Base-by-base conservation (phyloP, 2,113 vertebrate species). In the Hippocampus mohnikei region DNA sequence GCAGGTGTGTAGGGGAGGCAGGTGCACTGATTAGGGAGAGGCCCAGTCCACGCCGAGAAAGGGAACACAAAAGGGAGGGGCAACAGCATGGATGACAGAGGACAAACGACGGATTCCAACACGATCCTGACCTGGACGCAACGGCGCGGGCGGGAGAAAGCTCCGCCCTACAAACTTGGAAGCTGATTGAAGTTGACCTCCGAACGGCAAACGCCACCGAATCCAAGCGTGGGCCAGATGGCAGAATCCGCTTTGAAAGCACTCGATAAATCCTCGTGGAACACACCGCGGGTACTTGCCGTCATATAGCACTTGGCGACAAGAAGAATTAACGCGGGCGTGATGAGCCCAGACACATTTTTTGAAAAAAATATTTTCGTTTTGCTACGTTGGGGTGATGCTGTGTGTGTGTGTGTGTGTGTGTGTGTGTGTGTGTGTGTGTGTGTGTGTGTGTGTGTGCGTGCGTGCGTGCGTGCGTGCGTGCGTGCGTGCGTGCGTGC, bases 131-230 rank as follows among this genome's bases (percentile, higher is more conserved):
- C 29, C 29, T 29, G 29, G 27, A 27, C 1, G 27, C 27, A 27
- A 27, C 27, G 27, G 27, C 27, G 27, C 27, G 2, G 27, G 27
- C 27, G 27, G 27, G 27, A 27, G 27, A 27, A 27, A 27, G 27
- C 27, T 27, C 27, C 2, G 27, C 27, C 27, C 27, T 27, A 27
- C 27, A 27, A 27, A 27, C 87, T 90, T 90, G 87, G 90, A 90
- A 84, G 74, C 79, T 88, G 83, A 78, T 90, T 87, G 81, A 9
- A 64, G 78, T 74, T 85, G 85, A 90, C 90, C 87, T 84, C 84
- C 84, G 78, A 82, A 86, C 87, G 78, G 83, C 80, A 68, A 67
- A 62, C n/a, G 21, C 13, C 61, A 69, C 81, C 89, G 85, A 91
- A 89, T 91, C 87, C 89, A 90, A 88, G 75, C 72, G 72, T 72